Evolutionary conservation across 2,113 vertebrate genomes (phyloP).

Genomic region (Pao palembangensis): DNA sequence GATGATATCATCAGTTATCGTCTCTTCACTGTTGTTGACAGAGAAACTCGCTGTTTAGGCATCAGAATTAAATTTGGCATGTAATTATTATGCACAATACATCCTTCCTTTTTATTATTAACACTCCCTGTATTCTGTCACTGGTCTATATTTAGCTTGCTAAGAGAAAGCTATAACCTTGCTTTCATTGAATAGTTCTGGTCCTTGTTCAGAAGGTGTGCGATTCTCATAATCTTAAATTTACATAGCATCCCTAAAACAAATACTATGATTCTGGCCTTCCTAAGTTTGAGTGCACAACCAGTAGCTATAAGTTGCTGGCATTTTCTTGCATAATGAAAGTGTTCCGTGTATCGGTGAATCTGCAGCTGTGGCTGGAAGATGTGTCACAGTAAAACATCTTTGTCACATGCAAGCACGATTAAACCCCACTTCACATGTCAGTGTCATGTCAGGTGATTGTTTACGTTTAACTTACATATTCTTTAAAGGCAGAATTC

Average conservation of each 20-base stretch:
- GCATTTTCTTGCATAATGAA: background rate
- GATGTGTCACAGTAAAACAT: slow-evolving; percentile 5
- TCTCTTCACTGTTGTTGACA: background rate
- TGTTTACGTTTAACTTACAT: background rate
- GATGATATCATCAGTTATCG: no score
- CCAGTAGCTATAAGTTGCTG: background rate
- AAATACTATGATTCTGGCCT: no score
- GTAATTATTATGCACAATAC: background rate
- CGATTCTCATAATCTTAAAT: no score
- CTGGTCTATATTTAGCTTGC: background rate
- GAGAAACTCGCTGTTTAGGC: background rate
- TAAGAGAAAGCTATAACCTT: background rate
- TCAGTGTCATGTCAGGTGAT: background rate
- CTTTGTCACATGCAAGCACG: slow-evolving; percentile 16
- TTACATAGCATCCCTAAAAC: no score
- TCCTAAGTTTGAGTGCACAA: background rate
- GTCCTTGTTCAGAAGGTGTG: no score
- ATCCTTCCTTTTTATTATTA: background rate
- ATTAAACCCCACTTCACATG: background rate
- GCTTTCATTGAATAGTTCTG: background rate
- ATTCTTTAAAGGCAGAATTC: background rate
- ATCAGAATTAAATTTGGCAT: no score
- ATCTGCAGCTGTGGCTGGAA: slow-evolving; percentile 38
- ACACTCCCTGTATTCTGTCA: background rate
- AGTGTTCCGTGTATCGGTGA: slow-evolving; percentile 6